These are phyloP conservation scores for Babyrousa celebensis DNA, from an alignment of 2,797 vertebrate genomes.

Conservation along the genomic window DNA sequence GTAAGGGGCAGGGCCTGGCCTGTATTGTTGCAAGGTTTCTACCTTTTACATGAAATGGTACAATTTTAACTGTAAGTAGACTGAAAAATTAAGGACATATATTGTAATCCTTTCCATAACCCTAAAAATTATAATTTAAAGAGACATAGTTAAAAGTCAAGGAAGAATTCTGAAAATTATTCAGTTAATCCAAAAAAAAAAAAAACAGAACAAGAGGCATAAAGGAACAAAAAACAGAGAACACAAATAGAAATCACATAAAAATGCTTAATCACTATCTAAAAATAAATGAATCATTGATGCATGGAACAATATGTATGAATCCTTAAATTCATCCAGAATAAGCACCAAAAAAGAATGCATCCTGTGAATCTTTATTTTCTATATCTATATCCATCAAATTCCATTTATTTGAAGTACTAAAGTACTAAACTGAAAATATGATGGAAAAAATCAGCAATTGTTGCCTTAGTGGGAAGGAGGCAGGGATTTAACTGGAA, in stretches of 20 bases:
- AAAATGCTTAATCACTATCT: slow-evolving; percentile 3
- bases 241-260: not conserved
- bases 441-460: not conserved
- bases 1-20: not conserved
- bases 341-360: not conserved
- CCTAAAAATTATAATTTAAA: not conserved
- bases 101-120: not conserved
- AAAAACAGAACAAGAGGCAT: not conserved
- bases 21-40: not conserved
- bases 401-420: not conserved
- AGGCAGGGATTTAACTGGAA: not conserved
- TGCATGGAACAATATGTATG: not conserved
- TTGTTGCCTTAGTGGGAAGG: not conserved
- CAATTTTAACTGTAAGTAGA: not conserved
- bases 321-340: not conserved
- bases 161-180: not conserved
- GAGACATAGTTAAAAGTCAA: not conserved
- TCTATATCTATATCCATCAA: not conserved
- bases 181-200: not conserved
- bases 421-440: not conserved
- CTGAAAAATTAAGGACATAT: not conserved
- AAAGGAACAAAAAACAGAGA: not conserved
- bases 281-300: slow-evolving; percentile 7
- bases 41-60: not conserved
- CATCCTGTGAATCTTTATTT: not conserved